Evolutionary conservation across 2,797 vertebrate genomes (phyloP), one percentile per base, ranked within the genome.

Genomic region (Tenualosa thibaudeaui): DNA sequence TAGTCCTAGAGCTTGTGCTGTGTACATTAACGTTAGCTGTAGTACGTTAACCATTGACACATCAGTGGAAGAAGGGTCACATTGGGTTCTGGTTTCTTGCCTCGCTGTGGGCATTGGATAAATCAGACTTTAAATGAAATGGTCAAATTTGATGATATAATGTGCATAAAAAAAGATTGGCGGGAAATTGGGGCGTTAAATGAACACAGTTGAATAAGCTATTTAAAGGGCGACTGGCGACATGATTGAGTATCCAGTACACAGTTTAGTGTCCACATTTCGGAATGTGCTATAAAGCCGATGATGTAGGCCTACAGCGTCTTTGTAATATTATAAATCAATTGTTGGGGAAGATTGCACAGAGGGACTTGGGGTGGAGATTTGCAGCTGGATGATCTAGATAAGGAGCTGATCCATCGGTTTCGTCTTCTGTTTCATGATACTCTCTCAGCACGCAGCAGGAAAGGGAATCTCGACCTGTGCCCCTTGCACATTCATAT

Each of bases 381-480:
- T 62, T 62, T 62, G n/a, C 58, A 62, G 58, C 22, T 62, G 58
- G 56, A 62, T 51, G 50, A 51, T 51, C 50, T 51, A 51, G 10
- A 51, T 24, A 10, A 7, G 58, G 24, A n/a, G 58, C 22, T 4
- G 56, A 19, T 1, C n/a, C n/a, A 62, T 62, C 58, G 58, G 71
- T 78, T 43, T n/a, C 17, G 40, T 78, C 17, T 78, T 46, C 40
- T 78, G 40, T 78, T 78, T 78, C 37, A 78, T 46, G 71, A 71
- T 37, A 19, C 15, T 78, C 40, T 78, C 71, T 82, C 62, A 56
- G 60, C 83, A 81, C 50, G 9, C 50, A 1, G 83, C 53, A 87
- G 86, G 89, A 90, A 90, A 90, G 84, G 49, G 82, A 87, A 87
- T 84, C 82, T 84, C 81, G 84, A 89, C 87, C 87, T 83, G 84